These are phyloP conservation scores for Sclerurus mexicanus DNA, from an alignment of 2,113 vertebrate species.

Conservation along the genomic window DNA sequence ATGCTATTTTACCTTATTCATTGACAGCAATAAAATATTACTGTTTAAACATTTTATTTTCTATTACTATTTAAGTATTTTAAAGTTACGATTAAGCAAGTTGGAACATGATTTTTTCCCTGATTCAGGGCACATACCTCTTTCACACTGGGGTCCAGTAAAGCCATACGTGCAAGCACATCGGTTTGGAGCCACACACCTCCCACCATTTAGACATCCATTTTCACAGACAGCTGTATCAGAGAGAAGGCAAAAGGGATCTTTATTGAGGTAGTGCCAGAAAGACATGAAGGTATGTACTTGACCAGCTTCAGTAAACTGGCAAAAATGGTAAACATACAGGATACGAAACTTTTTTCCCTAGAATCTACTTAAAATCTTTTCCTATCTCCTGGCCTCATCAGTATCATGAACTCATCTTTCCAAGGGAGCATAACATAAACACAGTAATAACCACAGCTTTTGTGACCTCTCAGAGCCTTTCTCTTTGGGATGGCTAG, in stretches of 20 bases:
- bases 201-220: conserved; percentile 92
- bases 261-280: background rate
- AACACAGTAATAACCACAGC: background rate
- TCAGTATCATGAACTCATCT: background rate
- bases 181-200: conserved; percentile 94
- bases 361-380: background rate
- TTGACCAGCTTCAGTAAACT: background rate
- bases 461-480: background rate
- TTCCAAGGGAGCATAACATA: background rate
- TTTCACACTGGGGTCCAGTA: conserved; percentile 96
- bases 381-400: background rate
- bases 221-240: conserved; percentile 93
- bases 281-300: background rate
- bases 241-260: conserved; percentile 11
- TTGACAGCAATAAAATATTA: background rate
- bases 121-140: conserved; percentile 82
- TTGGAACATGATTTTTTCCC: background rate
- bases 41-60: background rate
- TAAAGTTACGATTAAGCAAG: background rate
- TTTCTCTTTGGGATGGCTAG: background rate
- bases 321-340: background rate
- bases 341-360: background rate
- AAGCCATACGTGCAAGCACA: conserved; percentile 97
- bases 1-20: background rate
- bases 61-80: background rate